A percentile compares a stretch with the other conserved stretches of the same genome.
Evolutionary conservation across 2,797 vertebrate species (phyloP).

Genomic region (Delichon dasypus): DNA sequence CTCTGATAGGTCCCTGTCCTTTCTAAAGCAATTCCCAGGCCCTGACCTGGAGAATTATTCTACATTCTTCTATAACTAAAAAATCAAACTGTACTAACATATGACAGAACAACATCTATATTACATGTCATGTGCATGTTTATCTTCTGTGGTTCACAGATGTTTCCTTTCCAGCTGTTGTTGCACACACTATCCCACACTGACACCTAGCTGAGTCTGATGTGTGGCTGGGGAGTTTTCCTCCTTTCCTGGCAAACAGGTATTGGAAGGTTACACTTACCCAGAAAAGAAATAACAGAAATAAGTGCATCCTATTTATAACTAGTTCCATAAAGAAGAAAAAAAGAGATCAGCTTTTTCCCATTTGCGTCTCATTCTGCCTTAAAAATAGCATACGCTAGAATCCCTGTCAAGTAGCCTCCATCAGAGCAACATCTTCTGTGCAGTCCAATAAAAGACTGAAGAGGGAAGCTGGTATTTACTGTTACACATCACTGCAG

Average conservation of each 20-base stretch:
- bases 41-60: too few relatives aligned
- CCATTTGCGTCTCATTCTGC: background rate
- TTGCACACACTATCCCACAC: background rate
- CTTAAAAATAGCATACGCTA: background rate
- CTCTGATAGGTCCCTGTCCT: too few relatives aligned
- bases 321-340: background rate
- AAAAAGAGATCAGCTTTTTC: background rate
- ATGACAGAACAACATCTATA: too few relatives aligned
- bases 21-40: too few relatives aligned
- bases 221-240: background rate
- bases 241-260: background rate
- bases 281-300: background rate
- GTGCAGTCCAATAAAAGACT: background rate
- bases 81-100: too few relatives aligned
- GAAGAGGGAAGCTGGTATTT: background rate
- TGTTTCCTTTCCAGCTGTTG: background rate
- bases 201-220: background rate
- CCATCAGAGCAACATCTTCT: background rate
- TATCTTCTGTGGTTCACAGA: background rate
- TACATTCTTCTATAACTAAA: too few relatives aligned
- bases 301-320: background rate
- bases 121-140: rapidly evolving
- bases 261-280: background rate
- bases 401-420: background rate
- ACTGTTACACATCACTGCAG: background rate